Evolutionary conservation across 2,113 vertebrate genomes (phyloP).

Genomic region (Jaculus jaculus): DNA sequence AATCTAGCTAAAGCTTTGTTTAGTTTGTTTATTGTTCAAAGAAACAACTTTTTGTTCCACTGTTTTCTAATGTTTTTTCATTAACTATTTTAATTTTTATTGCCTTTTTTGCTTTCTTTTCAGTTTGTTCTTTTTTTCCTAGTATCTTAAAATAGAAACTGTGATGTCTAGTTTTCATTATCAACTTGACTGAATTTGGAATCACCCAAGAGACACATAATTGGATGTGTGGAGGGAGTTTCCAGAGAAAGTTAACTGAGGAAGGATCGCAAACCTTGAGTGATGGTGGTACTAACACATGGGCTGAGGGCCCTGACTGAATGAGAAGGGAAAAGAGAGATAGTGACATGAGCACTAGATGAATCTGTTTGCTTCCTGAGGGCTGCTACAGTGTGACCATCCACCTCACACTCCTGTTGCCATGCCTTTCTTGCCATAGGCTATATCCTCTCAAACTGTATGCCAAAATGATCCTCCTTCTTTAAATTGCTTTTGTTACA

Average conservation of each 20-base stretch:
- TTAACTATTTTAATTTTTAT: slow-evolving; percentile 2
- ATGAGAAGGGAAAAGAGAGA: not conserved
- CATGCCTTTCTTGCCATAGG: too few relatives aligned
- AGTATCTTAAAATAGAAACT: not conserved
- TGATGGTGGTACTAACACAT: too few relatives aligned
- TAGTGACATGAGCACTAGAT: too few relatives aligned
- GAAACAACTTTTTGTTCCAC: not conserved
- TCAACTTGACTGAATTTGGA: not conserved
- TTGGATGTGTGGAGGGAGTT: not conserved
- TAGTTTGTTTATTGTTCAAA: not conserved
- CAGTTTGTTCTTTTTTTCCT: not conserved
- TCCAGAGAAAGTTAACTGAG: not conserved
- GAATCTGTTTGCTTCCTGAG: not conserved
- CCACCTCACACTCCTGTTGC: not conserved
- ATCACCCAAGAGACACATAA: not conserved
- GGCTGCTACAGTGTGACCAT: too few relatives aligned
- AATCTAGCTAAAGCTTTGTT: not conserved
- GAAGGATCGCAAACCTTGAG: not conserved
- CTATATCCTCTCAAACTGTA: not conserved
- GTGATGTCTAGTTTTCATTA: not conserved
- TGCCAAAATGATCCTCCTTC: not conserved
- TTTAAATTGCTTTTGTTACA: not conserved
- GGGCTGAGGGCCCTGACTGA: not conserved
- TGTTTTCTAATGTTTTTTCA: slow-evolving; percentile 33
- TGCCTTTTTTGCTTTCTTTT: not conserved